Base-by-base conservation (phyloP, 2,113 vertebrate genomes). In the Aegypius monachus region DNA sequence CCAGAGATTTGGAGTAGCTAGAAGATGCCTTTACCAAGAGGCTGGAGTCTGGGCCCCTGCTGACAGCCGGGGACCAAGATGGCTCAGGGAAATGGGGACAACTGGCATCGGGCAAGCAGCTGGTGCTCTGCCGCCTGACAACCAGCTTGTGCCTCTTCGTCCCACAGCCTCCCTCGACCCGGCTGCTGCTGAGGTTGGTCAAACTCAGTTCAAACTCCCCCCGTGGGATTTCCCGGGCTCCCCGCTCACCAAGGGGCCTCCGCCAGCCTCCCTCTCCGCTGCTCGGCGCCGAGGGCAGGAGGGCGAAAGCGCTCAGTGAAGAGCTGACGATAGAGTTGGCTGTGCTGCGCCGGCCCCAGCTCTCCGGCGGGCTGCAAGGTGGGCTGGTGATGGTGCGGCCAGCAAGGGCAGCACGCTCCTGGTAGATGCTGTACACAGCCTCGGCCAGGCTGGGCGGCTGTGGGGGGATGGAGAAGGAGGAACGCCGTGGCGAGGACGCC, bases 381-480 rank as follows among this genome's bases (percentile, higher is more conserved):
- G 97, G 97, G 27, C 97, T 96, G 50, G 75, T 9, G 36, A 26
- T 75, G 10, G 73, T 13, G 71, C 0, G 65, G 70, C 91, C 95
- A 7, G 93, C 82, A 71, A 75, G 86, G 36, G 93, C 79, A 3
- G 97, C 98, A 63, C 87, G 98, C 93, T 99, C 99, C 67, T 74
- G 98, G 95, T 98, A 99, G 96, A 99, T 99, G 97, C 99, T 99
- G 96, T 99, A 99, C 83, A 99, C 98, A 0, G 99, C 98, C 81
- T 99, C 99, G 0, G 98, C 98, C 96, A 99, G 98, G 78, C 98
- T 98, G 94, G 98, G 98, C 0, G 98, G 97, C 96, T 98, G 98
- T 5, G 98, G 98, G 1, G 96, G 97, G 79, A 90, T 13, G 73
- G 95, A 89, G 95, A 95, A 50, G 97, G 97, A 99, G 71, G 98